Evolutionary conservation across 1,140 invertebrate species (phyloP).

Genomic region (Drosophila sulfurigaster): DNA sequence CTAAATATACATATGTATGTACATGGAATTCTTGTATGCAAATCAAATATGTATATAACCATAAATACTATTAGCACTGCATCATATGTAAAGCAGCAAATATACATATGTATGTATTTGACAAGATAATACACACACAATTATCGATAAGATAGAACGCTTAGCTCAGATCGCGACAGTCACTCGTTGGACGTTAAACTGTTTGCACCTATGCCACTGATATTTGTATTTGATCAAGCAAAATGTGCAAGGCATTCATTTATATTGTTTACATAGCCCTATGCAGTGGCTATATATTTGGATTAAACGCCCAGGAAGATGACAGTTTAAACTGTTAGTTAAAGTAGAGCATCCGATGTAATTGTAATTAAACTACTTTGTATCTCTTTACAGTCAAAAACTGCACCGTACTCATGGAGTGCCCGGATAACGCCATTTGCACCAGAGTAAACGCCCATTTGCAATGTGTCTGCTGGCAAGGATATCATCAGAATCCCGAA

Average conservation of each 20-base stretch:
- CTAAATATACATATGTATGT: neutral
- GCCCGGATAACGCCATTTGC: slow-evolving; percentile 40
- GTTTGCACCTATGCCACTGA: slow-evolving; percentile 17
- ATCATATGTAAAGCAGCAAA: neutral
- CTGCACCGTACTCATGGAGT: slow-evolving; percentile 26
- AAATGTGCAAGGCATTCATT: slow-evolving; percentile 43
- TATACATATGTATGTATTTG: slow-evolving; percentile 1
- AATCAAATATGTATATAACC: neutral
- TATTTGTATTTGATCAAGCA: slow-evolving; percentile 20
- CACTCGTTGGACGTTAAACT: slow-evolving; percentile 1
- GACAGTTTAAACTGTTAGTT: slow-evolving; percentile 18
- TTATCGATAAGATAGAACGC: slow-evolving; percentile 37
- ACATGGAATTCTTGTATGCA: neutral
- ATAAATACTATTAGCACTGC: neutral
- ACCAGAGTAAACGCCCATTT: slow-evolving; percentile 19
- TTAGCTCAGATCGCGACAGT: slow-evolving; percentile 21
- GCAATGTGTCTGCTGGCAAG: slow-evolving; percentile 42
- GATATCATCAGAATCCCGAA: slow-evolving; percentile 25
- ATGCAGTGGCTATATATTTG: slow-evolving; percentile 12
- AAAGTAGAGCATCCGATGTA: neutral
- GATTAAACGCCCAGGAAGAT: slow-evolving; percentile 4
- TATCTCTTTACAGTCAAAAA: slow-evolving; percentile 28
- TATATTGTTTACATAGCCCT: slow-evolving; percentile 28
- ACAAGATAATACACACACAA: slow-evolving; percentile 17
- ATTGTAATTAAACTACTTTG: neutral